Evolutionary conservation across 2,797 vertebrate species (phyloP), one percentile per base, ranked within the genome.

Genomic region (Pseudochromis fuscus): DNA sequence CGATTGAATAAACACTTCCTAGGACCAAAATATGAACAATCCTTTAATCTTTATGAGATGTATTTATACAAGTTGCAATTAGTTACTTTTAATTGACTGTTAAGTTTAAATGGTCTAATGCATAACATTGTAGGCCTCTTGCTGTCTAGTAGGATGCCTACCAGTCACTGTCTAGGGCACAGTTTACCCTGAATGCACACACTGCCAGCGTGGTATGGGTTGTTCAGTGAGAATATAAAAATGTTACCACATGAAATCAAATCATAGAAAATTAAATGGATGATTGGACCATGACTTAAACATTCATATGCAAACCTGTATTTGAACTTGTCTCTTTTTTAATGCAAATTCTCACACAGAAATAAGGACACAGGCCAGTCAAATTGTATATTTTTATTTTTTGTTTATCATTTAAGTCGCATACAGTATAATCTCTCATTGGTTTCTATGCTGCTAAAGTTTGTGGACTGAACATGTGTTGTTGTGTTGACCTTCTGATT

Each of bases 401-500:
- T 90, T 92, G 70, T 91, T 89, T 91, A 90, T 91, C 90, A 83
- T 92, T 93, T 89, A 88, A 89, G 85, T 94, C 84, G 90, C 93
- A 94, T 94, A 95, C 93, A 95, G 84, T 92, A 89, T 93, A 88
- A 88, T 93, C 90, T 93, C 85, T 92, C 91, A 89, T 89, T 86
- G 84, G 83, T 90, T 85, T 91, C 85, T 88, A 90, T 91, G 87
- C 91, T 91, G 88, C 89, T 91, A 86, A 89, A 88, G 83, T 86
- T 90, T 90, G 89, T 88, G 86, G 79, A 90, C 88, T 83, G 78
- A 86, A 85, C 79, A 83, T 72, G 69, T 88, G 70, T 64, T 58
- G 51, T 75, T 72, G 78, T 78, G 56, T 81, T 82, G 69, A 86
- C 74, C 78, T 81, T 87, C 68, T 75, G 65, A 77, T 81, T 75